Conservation (phyloP, 2,888 invertebrate species). For the Meghimatium bilineatum region DNA sequence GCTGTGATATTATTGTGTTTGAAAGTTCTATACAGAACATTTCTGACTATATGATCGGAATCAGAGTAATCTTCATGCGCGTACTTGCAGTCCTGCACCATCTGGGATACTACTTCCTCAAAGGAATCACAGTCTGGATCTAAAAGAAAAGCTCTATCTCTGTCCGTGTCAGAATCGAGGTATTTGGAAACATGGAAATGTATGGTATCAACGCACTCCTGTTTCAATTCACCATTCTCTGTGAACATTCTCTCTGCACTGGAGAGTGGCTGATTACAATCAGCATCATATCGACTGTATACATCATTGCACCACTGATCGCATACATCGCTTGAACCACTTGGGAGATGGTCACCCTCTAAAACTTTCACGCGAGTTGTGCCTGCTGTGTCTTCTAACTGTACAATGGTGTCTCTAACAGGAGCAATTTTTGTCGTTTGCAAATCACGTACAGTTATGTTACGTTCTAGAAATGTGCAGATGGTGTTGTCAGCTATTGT, state of each 20-base stretch:
- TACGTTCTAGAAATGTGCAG: background rate
- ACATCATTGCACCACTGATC: too few relatives aligned
- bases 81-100: too few relatives aligned
- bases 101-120: background rate
- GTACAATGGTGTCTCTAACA: background rate
- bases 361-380: too few relatives aligned
- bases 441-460: background rate
- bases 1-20: background rate
- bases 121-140: background rate
- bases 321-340: too few relatives aligned
- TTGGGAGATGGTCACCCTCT: too few relatives aligned
- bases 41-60: too few relatives aligned
- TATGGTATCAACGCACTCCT: background rate
- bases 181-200: background rate
- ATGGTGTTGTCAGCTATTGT: background rate
- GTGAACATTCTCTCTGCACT: too few relatives aligned
- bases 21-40: too few relatives aligned
- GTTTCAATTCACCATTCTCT: background rate
- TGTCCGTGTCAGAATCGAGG: background rate
- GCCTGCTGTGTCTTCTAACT: background rate
- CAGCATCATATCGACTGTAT: background rate
- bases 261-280: background rate
- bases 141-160: background rate
- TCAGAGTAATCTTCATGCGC: too few relatives aligned
- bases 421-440: background rate